Base-by-base conservation (phyloP, 2,888 invertebrate genomes). In the Protophormia terraenovae region DNA sequence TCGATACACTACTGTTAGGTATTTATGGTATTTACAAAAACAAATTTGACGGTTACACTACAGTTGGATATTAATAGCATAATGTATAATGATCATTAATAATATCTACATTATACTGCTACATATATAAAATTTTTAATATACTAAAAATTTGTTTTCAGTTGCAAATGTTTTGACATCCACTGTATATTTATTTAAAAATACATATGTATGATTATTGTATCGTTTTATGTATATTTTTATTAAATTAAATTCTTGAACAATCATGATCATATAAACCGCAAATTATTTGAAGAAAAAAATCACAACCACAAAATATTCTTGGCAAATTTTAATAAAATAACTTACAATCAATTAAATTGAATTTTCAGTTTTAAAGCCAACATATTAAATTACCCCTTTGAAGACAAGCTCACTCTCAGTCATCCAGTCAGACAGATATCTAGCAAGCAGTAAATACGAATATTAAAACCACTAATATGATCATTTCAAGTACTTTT, bases 351-450 rank as follows among this genome's bases (percentile, higher is more conserved):
- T 87, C 86, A 86, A 86, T 87, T 87, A 85, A 87, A 84, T 73
- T 60, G 14, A 72, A 71, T 45, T 83, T 83, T 75, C 24, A 81
- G 60, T 69, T 81, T 67, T 60, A 62, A 87, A 81, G 71, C 83
- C 84, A 86, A 79, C 87, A 81, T 87, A 84, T 89, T 88, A 90
- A 90, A 90, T 90, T 90, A 89, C 89, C 90, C 86, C 87, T 79
- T 69, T 84, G 62, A 58, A 62, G 27, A 16, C 47, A 27, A 64
- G 50, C 67, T 22, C 19, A 14, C 66, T 55, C 66, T 41, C n/a
- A 76, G 55, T 7, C 53, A 64, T 16, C 29, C 79, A 50, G 50
- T 7, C 53, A 64, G 14, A 38, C 79, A 50, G 50, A 16, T 47
- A 72, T 24, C 19, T 14, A 53, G 22, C 14, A 67, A 73, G 27